Conservation (phyloP, 2,113 vertebrate species). For the Sinocyclocheilus maitianheensis region DNA sequence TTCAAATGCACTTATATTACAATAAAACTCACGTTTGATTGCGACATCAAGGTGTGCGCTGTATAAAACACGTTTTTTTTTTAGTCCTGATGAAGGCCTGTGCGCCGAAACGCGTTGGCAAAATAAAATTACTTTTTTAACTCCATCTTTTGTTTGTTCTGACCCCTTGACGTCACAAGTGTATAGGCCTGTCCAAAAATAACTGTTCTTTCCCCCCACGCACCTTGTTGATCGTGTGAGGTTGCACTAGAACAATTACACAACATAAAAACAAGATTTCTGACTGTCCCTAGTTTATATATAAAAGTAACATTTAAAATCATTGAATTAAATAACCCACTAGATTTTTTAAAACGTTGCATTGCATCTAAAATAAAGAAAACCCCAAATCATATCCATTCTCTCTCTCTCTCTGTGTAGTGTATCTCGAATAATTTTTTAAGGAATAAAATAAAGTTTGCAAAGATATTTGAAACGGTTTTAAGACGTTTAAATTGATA, state of each 20-base stretch:
- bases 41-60: not conserved
- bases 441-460: not conserved
- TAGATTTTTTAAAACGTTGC: not conserved
- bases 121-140: too few species aligned
- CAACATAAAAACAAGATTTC: not conserved
- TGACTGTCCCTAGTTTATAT: not conserved
- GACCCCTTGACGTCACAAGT: too few species aligned
- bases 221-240: too few species aligned
- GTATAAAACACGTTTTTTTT: too few species aligned
- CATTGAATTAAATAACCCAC: not conserved
- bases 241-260: too few species aligned
- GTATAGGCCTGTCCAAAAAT: too few species aligned
- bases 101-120: too few species aligned
- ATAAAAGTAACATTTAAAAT: not conserved
- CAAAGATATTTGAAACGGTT: not conserved
- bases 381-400: too few species aligned
- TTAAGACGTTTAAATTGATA: not conserved
- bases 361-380: not conserved
- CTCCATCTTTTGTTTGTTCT: too few species aligned
- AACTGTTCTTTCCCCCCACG: too few species aligned
- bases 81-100: too few species aligned
- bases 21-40: not conserved
- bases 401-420: too few species aligned
- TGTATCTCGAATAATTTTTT: not conserved
- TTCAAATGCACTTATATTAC: not conserved